A percentile compares a stretch with the other conserved stretches of the same genome.
phyloP scores from a whole-genome alignment of 2,888 invertebrate genomes.

The Labia minor region DNA sequence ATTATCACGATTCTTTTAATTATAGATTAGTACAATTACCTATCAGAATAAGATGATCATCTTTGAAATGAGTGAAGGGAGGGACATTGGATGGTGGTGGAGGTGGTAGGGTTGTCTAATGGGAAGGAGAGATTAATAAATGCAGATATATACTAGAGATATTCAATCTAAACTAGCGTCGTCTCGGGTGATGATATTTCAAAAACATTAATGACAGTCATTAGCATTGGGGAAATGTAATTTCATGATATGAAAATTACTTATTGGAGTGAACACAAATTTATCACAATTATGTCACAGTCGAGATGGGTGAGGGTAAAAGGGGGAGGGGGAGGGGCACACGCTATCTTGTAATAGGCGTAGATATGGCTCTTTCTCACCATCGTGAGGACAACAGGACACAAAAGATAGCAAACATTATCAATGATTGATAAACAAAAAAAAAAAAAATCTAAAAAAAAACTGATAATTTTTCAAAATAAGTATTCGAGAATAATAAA shows the following conservation, averaged over 20 bases:
- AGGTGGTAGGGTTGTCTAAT: too few species aligned
- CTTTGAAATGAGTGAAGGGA: too few species aligned
- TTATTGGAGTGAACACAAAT: neutral
- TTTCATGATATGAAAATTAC: neutral
- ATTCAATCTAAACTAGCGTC: neutral
- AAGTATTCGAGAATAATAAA: too few species aligned
- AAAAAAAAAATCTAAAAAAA: too few species aligned
- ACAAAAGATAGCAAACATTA: too few species aligned
- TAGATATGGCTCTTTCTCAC: too few species aligned
- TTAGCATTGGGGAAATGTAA: neutral
- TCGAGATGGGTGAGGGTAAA: too few species aligned
- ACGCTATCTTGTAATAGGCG: neutral
- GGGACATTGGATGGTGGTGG: neutral
- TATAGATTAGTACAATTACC: neutral
- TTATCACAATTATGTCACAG: neutral
- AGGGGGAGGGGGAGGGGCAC: too few species aligned
- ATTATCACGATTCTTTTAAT: neutral
- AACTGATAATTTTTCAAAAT: too few species aligned
- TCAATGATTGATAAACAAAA: too few species aligned
- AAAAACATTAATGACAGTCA: neutral
- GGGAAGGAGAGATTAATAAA: neutral
- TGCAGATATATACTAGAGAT: neutral
- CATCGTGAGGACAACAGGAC: too few species aligned
- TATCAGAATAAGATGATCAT: too few species aligned
- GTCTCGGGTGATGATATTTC: neutral